These are phyloP conservation scores for Sarcophaga rosellei DNA, from an alignment of 2,888 invertebrate genomes.

Conservation along the genomic window DNA sequence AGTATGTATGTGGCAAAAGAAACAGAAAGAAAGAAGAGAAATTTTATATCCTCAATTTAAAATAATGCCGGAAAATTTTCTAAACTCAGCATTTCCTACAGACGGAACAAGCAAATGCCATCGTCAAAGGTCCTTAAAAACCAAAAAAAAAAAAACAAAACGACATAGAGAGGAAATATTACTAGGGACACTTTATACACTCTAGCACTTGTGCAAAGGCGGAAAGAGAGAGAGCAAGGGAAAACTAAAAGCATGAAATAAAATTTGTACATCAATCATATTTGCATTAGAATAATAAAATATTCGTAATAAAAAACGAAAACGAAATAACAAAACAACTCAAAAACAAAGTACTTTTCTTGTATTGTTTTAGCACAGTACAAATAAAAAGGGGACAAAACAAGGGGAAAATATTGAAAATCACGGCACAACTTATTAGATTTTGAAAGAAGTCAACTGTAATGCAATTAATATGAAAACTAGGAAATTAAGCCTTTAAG, in stretches of 20 bases:
- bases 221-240: neutral
- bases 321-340: neutral
- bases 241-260: conserved; percentile 32
- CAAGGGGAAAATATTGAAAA: too few relatives aligned
- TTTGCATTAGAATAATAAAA: conserved; percentile 61
- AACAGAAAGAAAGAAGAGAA: conserved; percentile 8
- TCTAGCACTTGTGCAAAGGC: conserved; percentile 20
- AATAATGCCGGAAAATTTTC: conserved; percentile 68
- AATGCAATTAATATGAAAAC: too few relatives aligned
- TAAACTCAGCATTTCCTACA: conserved; percentile 67
- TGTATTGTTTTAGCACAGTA: too few relatives aligned
- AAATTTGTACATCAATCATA: conserved; percentile 64
- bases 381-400: too few relatives aligned
- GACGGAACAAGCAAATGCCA: conserved; percentile 57
- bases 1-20: too few relatives aligned
- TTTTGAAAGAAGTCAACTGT: too few relatives aligned
- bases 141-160: conserved; percentile 29
- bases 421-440: too few relatives aligned
- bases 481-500: too few relatives aligned
- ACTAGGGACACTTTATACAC: conserved; percentile 44
- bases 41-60: conserved; percentile 67
- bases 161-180: neutral
- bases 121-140: conserved; percentile 41
- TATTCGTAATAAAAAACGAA: conserved; percentile 36
- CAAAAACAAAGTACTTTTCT: too few relatives aligned